A percentile compares a stretch with the other conserved stretches of the same genome.
phyloP scores from a whole-genome alignment of 2,113 vertebrate species.

The Amphiprion percula region DNA sequence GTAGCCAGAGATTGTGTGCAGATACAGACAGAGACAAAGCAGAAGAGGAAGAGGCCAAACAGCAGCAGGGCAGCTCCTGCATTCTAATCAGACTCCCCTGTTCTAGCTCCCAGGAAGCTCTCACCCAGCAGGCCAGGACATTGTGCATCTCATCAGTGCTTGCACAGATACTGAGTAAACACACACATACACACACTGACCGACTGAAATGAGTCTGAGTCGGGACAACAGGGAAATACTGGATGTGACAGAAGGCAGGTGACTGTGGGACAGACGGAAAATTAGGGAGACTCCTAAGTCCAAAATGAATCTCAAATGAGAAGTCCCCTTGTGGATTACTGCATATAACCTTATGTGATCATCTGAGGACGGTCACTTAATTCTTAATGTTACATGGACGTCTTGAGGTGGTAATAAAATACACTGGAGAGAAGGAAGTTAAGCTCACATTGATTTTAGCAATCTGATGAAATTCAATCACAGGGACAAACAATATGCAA shows the following conservation, averaged over 20 bases:
- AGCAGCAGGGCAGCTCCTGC: slow-evolving; percentile 50
- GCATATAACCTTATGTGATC: slow-evolving; percentile 22
- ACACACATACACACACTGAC: slow-evolving; percentile 6
- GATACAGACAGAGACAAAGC: slow-evolving; percentile 57
- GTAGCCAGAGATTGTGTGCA: slow-evolving; percentile 32
- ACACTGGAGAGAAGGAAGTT: not conserved
- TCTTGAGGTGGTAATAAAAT: slow-evolving; percentile 41
- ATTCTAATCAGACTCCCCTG: slow-evolving; percentile 60
- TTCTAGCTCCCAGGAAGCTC: slow-evolving; percentile 53
- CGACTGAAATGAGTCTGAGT: not conserved
- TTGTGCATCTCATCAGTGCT: slow-evolving; percentile 45
- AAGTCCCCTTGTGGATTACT: slow-evolving; percentile 9
- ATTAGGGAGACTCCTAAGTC: slow-evolving; percentile 24
- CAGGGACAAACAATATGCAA: slow-evolving; percentile 31
- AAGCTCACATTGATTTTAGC: slow-evolving; percentile 35
- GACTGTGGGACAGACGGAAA: not conserved
- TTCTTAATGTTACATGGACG: slow-evolving; percentile 13
- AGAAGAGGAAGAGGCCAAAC: slow-evolving; percentile 52
- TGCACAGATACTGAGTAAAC: slow-evolving; percentile 52
- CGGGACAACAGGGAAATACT: slow-evolving; percentile 18
- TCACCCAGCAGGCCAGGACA: slow-evolving; percentile 47
- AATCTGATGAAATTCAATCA: slow-evolving; percentile 45
- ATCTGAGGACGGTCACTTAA: slow-evolving; percentile 5
- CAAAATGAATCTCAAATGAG: slow-evolving; percentile 9
- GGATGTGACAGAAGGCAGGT: slow-evolving; percentile 13